These are phyloP conservation scores for Argyresthia albistria DNA, from an alignment of 2,888 invertebrate species.

Conservation along the genomic window DNA sequence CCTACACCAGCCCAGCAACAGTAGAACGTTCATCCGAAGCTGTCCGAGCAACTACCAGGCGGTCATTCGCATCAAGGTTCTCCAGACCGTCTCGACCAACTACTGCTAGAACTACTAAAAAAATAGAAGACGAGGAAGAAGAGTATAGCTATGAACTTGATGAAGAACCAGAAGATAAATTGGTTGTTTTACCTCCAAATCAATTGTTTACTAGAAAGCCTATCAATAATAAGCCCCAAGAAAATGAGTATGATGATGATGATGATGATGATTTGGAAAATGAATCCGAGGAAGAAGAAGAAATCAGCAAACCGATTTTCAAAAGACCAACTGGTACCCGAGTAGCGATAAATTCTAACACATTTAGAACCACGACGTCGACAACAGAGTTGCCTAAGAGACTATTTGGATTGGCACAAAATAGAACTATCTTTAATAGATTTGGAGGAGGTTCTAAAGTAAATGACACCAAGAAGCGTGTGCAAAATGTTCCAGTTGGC, in stretches of 20 bases:
- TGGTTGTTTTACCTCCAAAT: slow-evolving; percentile 55
- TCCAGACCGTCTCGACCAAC: slow-evolving; percentile 48
- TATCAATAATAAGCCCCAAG: slow-evolving; percentile 3
- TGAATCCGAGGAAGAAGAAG: slow-evolving; percentile 5
- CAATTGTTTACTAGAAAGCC: slow-evolving; percentile 56
- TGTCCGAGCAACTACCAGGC: slow-evolving; percentile 41
- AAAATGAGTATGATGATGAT: slow-evolving; percentile 18
- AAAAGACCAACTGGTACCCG: slow-evolving; percentile 41
- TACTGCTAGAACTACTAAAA: slow-evolving; percentile 50
- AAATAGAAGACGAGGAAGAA: slow-evolving; percentile 39
- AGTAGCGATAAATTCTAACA: slow-evolving; percentile 47
- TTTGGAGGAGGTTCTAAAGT: slow-evolving; percentile 36
- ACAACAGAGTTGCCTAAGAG: slow-evolving; percentile 51
- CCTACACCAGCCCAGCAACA: slow-evolving; percentile 56
- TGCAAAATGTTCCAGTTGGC: slow-evolving; percentile 55
- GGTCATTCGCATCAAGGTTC: slow-evolving; percentile 38
- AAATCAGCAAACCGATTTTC: slow-evolving; percentile 25
- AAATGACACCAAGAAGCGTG: slow-evolving; percentile 45
- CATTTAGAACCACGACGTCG: slow-evolving; percentile 52
- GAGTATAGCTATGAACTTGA: slow-evolving; percentile 36
- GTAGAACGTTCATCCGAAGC: slow-evolving; percentile 35
- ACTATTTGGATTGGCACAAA: slow-evolving; percentile 32
- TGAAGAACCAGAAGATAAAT: slow-evolving; percentile 49
- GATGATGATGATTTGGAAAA: slow-evolving; percentile 21
- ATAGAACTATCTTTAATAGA: slow-evolving; percentile 38